A percentile compares a stretch with the other conserved stretches of the same genome.
phyloP scores from a whole-genome alignment of 2,113 vertebrate species.

The Vicugna pacos region DNA sequence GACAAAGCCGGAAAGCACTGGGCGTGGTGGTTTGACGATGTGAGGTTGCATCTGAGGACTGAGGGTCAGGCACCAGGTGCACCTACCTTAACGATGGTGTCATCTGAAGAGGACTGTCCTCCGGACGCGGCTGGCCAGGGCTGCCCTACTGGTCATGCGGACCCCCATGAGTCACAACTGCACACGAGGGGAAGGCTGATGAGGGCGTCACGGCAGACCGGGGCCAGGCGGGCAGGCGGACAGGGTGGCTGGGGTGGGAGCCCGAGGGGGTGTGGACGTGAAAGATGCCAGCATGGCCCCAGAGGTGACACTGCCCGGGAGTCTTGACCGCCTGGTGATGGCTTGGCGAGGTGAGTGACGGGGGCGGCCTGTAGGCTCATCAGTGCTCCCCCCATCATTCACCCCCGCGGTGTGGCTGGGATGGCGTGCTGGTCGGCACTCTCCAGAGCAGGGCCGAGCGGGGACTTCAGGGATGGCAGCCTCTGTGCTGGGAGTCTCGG shows the following conservation, averaged over 20 bases:
- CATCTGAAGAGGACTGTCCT: background rate
- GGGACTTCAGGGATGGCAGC: fast-evolving
- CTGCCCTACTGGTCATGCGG: fast-evolving
- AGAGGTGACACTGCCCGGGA: fast-evolving
- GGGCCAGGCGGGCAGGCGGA: background rate
- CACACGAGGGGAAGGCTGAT: fast-evolving
- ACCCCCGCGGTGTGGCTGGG: background rate
- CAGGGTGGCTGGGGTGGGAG: background rate
- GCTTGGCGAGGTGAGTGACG: background rate
- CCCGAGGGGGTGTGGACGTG: background rate
- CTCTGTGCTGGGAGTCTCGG: background rate
- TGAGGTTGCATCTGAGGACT: background rate
- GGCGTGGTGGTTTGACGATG: fast-evolving
- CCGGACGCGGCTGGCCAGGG: background rate
- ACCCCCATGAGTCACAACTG: fast-evolving
- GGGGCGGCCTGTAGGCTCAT: background rate
- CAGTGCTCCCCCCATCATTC: background rate
- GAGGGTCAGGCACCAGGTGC: background rate
- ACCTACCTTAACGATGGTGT: background rate
- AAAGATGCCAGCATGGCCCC: background rate
- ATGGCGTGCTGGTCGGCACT: background rate
- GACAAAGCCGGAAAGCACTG: background rate
- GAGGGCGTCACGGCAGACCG: fast-evolving
- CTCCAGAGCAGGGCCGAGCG: fast-evolving
- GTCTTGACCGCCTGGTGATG: background rate